Conservation (phyloP, 2,888 invertebrate species). For the Agonopterix arenella region DNA sequence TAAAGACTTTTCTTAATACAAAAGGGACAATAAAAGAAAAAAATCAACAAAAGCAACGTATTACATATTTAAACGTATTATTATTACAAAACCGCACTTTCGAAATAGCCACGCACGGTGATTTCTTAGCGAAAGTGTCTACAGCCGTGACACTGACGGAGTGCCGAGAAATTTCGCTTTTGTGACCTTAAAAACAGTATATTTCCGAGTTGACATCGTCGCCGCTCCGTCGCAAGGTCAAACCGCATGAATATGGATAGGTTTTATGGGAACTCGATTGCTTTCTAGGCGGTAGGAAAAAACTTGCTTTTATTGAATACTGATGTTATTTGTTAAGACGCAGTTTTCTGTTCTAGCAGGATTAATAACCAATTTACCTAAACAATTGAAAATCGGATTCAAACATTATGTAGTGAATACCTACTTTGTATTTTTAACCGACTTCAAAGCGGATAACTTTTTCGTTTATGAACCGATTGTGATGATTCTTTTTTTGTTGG, state of each 20-base stretch:
- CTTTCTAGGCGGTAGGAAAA: not conserved
- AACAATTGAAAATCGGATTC: no score
- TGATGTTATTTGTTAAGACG: no score
- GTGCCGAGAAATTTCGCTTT: slow-evolving; percentile 35
- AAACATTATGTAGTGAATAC: no score
- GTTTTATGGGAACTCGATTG: not conserved
- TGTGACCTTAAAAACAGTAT: slow-evolving; percentile 29
- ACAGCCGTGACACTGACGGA: slow-evolving; percentile 22
- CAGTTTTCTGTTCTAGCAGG: no score
- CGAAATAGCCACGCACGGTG: slow-evolving; percentile 2
- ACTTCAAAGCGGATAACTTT: no score
- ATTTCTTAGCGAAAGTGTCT: slow-evolving; percentile 37
- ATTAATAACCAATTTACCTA: no score
- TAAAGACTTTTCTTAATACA: not conserved
- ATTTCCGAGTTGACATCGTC: not conserved
- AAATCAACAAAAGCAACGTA: not conserved
- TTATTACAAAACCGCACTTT: slow-evolving; percentile 4
- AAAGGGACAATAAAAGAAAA: not conserved
- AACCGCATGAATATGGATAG: slow-evolving; percentile 1
- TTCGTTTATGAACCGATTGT: no score
- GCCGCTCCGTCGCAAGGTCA: slow-evolving; percentile 3
- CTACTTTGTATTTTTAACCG: no score
- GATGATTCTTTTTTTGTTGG: no score
- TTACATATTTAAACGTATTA: slow-evolving; percentile 11
- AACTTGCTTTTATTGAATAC: no score